Evolutionary conservation across 2,113 vertebrate genomes (phyloP), one percentile per base, ranked within the genome.

Genomic region (Vulpes vulpes): DNA sequence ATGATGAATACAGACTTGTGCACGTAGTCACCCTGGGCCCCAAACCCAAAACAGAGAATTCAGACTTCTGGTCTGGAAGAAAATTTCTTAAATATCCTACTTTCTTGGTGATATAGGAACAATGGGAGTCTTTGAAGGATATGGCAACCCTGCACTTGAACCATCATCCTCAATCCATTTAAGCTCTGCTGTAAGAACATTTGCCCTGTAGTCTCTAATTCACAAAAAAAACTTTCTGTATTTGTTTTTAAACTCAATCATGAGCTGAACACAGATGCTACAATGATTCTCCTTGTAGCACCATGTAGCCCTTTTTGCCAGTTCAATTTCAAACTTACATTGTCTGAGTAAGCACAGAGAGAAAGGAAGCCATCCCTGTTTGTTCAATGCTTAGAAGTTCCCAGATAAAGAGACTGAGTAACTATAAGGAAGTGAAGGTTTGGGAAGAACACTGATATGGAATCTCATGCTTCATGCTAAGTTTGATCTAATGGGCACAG

Each of bases 1-100:
- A 99, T 99, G 98, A 99, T 99, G 98, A 99, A 99, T 62, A 99
- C 99, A 8, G 99, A 99, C 99, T 99, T 99, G 99, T 99, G 99
- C 98, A 99, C 99, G 20, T 99, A 99, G 98, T 99, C 99, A 0
- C 99, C 99, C 99, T 99, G 98, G 92, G 95, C 96, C 1, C 90
- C 97, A 94, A 95, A 95, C 57, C 59, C 92, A 96, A 97, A 95
- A 80, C 27, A 69, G 35, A 93, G 83, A 90, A 20, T 79, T 97
- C 73, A 96, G 92, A 79, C 65, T 49, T 87, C n/a, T 23, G n/a
- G 60, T 19, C 2, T 0, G 30, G 64, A 78, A 81, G 53, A 85
- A 84, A 62, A 51, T 3, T 14, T 85, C 30, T 62, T 73, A 27
- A 95, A 65, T 49, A 97, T 19, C 76, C 76, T 81, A 65, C 49